Conservation (phyloP, 1,140 invertebrate genomes). For the Dreissena rostriformis region DNA sequence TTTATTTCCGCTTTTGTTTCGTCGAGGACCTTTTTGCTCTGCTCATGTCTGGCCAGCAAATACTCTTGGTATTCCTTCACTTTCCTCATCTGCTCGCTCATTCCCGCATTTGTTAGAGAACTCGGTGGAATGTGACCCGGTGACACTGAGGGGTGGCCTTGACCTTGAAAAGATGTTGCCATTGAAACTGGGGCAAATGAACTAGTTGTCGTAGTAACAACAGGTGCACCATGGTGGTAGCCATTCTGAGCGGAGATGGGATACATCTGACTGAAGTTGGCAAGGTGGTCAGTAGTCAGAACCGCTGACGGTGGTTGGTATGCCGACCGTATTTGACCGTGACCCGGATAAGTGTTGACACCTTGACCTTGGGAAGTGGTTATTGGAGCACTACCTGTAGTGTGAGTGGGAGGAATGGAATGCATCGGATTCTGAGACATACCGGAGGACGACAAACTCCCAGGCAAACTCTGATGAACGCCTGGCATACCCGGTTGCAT, state of each 20-base stretch:
- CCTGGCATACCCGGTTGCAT: neutral
- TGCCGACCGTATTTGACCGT: slow-evolving; percentile 18
- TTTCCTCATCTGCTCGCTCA: slow-evolving; percentile 62
- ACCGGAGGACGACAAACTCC: slow-evolving; percentile 50
- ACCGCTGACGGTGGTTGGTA: slow-evolving; percentile 50
- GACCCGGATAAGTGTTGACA: slow-evolving; percentile 28
- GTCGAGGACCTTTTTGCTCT: slow-evolving; percentile 68
- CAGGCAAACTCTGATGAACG: slow-evolving; percentile 30
- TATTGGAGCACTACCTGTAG: slow-evolving; percentile 26
- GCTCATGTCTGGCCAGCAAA: slow-evolving; percentile 67
- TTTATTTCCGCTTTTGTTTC: slow-evolving; percentile 72
- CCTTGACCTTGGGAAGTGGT: slow-evolving; percentile 19
- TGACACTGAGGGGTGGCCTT: neutral
- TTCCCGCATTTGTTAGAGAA: slow-evolving; percentile 47
- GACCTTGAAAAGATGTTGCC: slow-evolving; percentile 28
- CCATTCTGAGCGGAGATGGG: neutral
- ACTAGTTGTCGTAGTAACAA: neutral
- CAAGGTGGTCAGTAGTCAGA: slow-evolving; percentile 43
- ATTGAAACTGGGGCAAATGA: slow-evolving; percentile 33
- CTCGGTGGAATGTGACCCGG: slow-evolving; percentile 42
- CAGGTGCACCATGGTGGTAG: neutral
- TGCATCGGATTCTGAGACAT: slow-evolving; percentile 55
- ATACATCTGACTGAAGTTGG: neutral
- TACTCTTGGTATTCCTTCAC: slow-evolving; percentile 73
- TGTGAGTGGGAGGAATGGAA: slow-evolving; percentile 52